Conservation (phyloP, 2,797 vertebrate species). For the Myotis vivesi region DNA sequence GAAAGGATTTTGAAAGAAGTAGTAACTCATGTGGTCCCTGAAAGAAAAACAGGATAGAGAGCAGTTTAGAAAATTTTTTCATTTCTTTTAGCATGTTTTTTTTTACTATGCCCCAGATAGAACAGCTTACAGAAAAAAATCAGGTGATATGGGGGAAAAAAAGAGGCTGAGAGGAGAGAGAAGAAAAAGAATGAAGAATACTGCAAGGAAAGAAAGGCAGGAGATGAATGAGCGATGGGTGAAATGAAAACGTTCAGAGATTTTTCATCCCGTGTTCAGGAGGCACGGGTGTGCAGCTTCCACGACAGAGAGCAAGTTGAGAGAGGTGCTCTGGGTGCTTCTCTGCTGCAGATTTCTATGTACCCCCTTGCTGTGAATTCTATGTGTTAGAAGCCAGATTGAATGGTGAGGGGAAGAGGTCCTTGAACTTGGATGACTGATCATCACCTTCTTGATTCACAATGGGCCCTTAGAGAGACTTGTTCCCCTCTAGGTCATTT, state of each 20-base stretch:
- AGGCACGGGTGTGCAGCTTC: not conserved
- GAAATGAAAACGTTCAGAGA: not conserved
- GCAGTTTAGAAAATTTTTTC: not conserved
- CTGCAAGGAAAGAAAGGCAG: not conserved
- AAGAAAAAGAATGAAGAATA: not conserved
- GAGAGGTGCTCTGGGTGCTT: not conserved
- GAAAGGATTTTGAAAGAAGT: not conserved
- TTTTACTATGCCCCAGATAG: not conserved
- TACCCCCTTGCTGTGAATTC: not conserved
- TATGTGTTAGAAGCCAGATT: not conserved
- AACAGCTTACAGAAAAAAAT: not conserved
- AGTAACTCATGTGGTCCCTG: not conserved
- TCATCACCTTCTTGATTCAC: not conserved
- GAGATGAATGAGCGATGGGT: not conserved
- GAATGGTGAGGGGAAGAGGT: not conserved
- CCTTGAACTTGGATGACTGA: not conserved
- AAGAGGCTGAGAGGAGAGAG: not conserved
- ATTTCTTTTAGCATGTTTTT: not conserved
- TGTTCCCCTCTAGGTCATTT: not conserved
- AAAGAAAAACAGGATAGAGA: not conserved
- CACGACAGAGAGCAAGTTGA: not conserved
- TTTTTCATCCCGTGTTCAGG: not conserved
- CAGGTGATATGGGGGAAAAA: not conserved
- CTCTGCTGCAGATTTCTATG: not conserved
- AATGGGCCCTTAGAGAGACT: not conserved